Percentiles rank a stretch among this genome's conserved stretches.
These are phyloP conservation scores for Drosophila stalkeri DNA, from an alignment of 2,888 invertebrate genomes.

Conservation along the genomic window DNA sequence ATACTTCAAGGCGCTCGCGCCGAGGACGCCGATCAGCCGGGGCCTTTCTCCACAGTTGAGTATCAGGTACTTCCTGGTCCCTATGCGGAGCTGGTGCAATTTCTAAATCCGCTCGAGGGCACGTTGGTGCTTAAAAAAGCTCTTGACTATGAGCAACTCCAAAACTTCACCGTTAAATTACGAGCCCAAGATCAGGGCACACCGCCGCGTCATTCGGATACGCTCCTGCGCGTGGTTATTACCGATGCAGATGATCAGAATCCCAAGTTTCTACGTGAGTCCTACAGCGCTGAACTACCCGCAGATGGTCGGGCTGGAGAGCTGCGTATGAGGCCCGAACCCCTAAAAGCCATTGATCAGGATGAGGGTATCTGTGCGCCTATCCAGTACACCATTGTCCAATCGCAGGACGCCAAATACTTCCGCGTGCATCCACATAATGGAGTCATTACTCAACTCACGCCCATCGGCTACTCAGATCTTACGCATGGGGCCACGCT, in stretches of 20 bases:
- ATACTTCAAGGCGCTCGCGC: constrained; percentile 93
- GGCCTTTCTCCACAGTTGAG: constrained; percentile 94
- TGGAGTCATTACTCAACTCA: constrained; percentile 82
- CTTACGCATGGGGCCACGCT: constrained; percentile 90
- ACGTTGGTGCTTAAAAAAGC: constrained; percentile 91
- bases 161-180: constrained; percentile 91
- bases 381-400: constrained; percentile 84
- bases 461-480: constrained; percentile 85
- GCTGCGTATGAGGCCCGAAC: constrained; percentile 89
- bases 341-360: constrained; percentile 92
- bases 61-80: constrained; percentile 92
- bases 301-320: constrained; percentile 86
- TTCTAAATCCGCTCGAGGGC: constrained; percentile 94
- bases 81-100: constrained; percentile 92
- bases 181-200: constrained; percentile 92
- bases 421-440: constrained; percentile 84
- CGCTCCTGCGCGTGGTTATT: constrained; percentile 91
- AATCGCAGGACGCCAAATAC: constrained; percentile 84
- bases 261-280: constrained; percentile 91
- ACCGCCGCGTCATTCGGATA: constrained; percentile 91
- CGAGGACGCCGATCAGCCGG: constrained; percentile 93
- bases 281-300: constrained; percentile 90
- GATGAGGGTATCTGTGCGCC: constrained; percentile 85
- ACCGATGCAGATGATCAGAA: constrained; percentile 97
- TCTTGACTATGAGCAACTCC: constrained; percentile 92